A percentile compares a stretch with the other conserved stretches of the same genome.
These are phyloP conservation scores for Otocyon megalotis DNA, from an alignment of 2,113 vertebrate genomes.

Conservation along the genomic window DNA sequence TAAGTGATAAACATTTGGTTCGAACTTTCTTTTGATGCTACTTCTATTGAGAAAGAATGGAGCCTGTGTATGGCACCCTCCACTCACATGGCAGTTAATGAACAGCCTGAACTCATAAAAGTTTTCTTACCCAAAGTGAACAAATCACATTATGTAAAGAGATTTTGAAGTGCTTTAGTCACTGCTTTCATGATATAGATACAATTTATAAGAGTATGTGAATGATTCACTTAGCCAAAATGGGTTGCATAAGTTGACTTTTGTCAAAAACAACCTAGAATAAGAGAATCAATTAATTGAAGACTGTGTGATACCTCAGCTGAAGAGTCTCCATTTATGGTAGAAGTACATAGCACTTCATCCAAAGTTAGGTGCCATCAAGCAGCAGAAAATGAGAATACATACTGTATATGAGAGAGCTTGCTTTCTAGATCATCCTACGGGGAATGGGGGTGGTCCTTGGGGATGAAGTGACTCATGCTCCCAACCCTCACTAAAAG, in stretches of 20 bases:
- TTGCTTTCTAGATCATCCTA: background rate
- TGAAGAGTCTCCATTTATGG: constrained; percentile 45
- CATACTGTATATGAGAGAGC: background rate
- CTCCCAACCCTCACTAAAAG: constrained; percentile 4
- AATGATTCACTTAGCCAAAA: constrained; percentile 59
- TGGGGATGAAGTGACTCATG: constrained; percentile 25
- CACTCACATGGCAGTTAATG: background rate
- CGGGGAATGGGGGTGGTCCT: background rate
- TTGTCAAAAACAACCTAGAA: constrained; percentile 4
- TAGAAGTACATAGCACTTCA: background rate
- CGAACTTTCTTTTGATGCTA: background rate
- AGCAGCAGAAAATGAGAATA: background rate
- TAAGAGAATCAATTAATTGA: constrained; percentile 12
- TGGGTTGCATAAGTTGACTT: constrained; percentile 44
- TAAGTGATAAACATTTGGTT: background rate
- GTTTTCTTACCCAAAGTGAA: background rate
- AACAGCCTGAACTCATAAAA: background rate
- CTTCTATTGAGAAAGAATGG: background rate
- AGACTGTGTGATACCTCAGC: background rate
- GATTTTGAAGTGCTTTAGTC: constrained; percentile 35
- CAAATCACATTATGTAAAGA: constrained; percentile 31
- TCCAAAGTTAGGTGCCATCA: background rate
- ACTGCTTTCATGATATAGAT: constrained; percentile 41
- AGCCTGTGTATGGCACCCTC: background rate
- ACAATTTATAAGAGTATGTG: background rate